A percentile compares a stretch with the other conserved stretches of the same genome.
These are phyloP conservation scores for Gallinago jamesoni DNA, from an alignment of 2,113 vertebrate species.

Conservation along the genomic window DNA sequence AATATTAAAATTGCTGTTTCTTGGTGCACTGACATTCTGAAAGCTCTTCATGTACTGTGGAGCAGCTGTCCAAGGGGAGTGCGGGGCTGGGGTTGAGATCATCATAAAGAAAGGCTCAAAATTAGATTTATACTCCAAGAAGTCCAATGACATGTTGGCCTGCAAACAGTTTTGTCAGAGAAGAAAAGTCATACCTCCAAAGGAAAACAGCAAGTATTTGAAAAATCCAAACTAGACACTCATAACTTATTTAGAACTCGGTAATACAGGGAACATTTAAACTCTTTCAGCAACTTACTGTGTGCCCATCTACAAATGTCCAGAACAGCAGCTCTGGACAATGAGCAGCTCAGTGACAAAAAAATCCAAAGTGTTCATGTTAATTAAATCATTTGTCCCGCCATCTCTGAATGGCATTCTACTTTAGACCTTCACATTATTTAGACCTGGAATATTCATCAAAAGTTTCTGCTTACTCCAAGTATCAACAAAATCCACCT, in stretches of 20 bases:
- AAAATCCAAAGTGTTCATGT: neutral
- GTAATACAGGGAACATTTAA: neutral
- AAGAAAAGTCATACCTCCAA: neutral
- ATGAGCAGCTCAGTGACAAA: neutral
- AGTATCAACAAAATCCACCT: neutral
- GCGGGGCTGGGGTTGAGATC: slow-evolving; percentile 94
- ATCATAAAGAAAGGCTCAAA: slow-evolving; percentile 97
- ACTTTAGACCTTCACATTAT: neutral
- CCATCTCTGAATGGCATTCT: neutral
- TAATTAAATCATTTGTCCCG: neutral
- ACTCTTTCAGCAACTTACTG: neutral
- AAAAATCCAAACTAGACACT: neutral
- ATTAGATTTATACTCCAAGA: slow-evolving; percentile 91
- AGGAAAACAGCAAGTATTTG: neutral
- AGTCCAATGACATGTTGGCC: slow-evolving; percentile 94
- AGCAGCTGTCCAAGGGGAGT: slow-evolving; percentile 93
- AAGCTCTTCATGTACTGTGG: slow-evolving; percentile 91
- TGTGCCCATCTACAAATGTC: neutral
- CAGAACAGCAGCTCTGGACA: neutral
- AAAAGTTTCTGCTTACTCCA: neutral
- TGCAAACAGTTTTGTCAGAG: slow-evolving; percentile 59
- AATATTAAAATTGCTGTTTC: slow-evolving; percentile 92
- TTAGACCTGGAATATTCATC: neutral
- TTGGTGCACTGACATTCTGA: slow-evolving; percentile 84
- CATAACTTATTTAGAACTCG: rapidly evolving